Percentiles rank a stretch among this genome's conserved stretches.
phyloP scores from a whole-genome alignment of 1,140 invertebrate genomes.

The Philaenus spumarius region DNA sequence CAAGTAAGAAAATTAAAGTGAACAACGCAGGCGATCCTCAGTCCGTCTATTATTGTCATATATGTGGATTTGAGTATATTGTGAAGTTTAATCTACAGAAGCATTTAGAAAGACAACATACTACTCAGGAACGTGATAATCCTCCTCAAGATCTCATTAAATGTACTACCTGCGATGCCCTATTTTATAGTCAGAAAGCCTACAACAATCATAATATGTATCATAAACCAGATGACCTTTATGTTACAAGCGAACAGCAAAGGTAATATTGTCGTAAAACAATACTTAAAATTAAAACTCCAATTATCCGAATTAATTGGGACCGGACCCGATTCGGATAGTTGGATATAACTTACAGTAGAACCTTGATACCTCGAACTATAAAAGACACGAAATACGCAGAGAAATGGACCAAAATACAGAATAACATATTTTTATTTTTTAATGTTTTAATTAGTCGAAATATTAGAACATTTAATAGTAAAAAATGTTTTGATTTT shows the following conservation, averaged over 20 bases:
- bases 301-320: no score
- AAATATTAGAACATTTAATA: no score
- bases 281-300: background rate
- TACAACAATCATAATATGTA: conserved; percentile 57
- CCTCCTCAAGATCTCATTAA: conserved; percentile 49
- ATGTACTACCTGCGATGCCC: conserved; percentile 56
- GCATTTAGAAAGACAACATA: conserved; percentile 52
- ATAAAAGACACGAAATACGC: background rate
- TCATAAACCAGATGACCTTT: conserved; percentile 54
- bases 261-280: conserved; percentile 33
- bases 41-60: conserved; percentile 57
- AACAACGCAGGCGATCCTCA: conserved; percentile 50
- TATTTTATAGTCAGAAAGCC: conserved; percentile 58
- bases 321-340: no score
- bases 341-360: no score
- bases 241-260: conserved; percentile 55
- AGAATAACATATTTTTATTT: background rate
- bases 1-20: conserved; percentile 50
- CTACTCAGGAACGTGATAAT: conserved; percentile 46
- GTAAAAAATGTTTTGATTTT: no score
- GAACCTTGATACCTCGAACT: background rate
- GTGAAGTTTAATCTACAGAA: conserved; percentile 61
- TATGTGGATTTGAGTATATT: conserved; percentile 60
- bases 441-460: no score
- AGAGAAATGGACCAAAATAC: background rate